phyloP scores from a whole-genome alignment of 2,888 invertebrate species.

The Laothoe populi region DNA sequence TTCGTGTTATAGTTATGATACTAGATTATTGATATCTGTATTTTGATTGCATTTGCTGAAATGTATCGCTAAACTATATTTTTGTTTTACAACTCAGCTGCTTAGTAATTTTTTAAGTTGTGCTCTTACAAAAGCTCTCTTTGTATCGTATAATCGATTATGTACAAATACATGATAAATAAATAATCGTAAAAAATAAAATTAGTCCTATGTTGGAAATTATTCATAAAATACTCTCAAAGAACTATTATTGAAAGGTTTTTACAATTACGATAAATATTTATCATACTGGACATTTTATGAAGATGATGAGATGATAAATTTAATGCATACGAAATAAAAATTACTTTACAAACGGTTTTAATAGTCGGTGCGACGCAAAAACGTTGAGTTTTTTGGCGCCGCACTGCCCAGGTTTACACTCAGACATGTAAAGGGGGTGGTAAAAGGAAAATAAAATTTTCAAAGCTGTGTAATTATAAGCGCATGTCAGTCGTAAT shows the following conservation, averaged over 20 bases:
- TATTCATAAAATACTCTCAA: neutral
- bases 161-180: no score
- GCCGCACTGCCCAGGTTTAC: neutral
- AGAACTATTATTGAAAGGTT: neutral
- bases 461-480: neutral
- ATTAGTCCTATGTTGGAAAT: neutral
- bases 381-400: conserved; percentile 23
- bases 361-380: conserved; percentile 14
- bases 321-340: conserved; percentile 23
- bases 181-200: no score
- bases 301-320: conserved; percentile 11
- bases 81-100: no score
- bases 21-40: no score
- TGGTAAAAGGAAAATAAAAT: neutral
- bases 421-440: conserved; percentile 2
- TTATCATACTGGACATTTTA: neutral
- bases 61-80: no score
- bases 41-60: no score
- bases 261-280: neutral
- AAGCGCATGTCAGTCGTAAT: neutral
- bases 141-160: no score
- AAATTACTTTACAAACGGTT: conserved; percentile 27
- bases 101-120: no score
- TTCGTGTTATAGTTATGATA: no score
- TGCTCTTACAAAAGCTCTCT: no score